Evolutionary conservation across 1,140 invertebrate genomes (phyloP).

Genomic region (Drosophila punjabiensis): DNA sequence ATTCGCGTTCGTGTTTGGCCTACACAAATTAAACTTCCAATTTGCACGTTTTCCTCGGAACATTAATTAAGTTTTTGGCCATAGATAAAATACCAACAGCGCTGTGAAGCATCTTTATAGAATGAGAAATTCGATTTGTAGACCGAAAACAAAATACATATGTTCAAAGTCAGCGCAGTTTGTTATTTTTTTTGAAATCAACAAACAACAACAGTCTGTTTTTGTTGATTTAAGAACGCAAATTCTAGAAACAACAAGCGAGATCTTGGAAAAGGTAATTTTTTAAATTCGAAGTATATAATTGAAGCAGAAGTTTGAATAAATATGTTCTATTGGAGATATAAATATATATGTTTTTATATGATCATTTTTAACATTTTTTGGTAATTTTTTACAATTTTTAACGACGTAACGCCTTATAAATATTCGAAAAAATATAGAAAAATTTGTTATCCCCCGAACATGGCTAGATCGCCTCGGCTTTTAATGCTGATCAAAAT

Average conservation of each 20-base stretch:
- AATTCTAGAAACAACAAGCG: constrained; percentile 6
- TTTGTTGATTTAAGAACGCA: constrained; percentile 19
- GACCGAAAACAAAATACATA: constrained; percentile 22
- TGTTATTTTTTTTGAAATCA: constrained; percentile 18
- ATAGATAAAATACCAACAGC: constrained; percentile 5
- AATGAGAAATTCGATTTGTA: constrained; percentile 10
- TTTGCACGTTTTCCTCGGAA: constrained; percentile 9
- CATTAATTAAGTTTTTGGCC: constrained; percentile 18
- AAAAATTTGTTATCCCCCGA: too few relatives aligned
- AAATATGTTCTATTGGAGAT: neutral
- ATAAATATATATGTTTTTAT: too few relatives aligned
- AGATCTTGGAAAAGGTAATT: neutral
- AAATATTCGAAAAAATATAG: too few relatives aligned
- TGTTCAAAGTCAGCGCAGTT: constrained; percentile 13
- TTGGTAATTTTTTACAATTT: too few relatives aligned
- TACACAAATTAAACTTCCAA: constrained; percentile 2
- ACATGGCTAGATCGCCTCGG: too few relatives aligned
- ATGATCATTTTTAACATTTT: too few relatives aligned
- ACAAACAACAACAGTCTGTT: constrained; percentile 18
- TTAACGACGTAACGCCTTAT: too few relatives aligned
- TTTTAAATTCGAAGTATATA: neutral
- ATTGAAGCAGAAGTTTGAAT: neutral
- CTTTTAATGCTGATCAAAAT: too few relatives aligned
- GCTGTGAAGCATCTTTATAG: constrained; percentile 12
- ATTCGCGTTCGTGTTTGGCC: neutral